Evolutionary conservation across 2,888 invertebrate species (phyloP).

Genomic region (Micoletzkya japonica): DNA sequence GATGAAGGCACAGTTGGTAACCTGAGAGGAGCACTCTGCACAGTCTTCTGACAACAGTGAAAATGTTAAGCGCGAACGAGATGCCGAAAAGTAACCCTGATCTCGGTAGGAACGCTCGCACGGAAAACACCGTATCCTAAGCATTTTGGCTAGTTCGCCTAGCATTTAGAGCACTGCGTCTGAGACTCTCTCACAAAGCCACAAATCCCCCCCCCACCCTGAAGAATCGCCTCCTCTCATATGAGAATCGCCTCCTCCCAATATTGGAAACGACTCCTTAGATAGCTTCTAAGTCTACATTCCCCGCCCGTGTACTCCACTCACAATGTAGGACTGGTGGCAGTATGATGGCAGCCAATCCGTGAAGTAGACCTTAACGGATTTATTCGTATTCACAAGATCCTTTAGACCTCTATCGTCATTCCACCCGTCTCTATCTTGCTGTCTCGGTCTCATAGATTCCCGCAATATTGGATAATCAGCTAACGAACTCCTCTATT

Average conservation of each 20-base stretch:
- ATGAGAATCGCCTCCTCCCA: not conserved
- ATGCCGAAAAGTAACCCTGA: too few species aligned
- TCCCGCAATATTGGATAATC: too few species aligned
- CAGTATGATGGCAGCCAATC: not conserved
- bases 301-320: not conserved
- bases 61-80: too few species aligned
- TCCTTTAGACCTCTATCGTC: not conserved
- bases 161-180: not conserved
- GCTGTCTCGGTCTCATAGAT: not conserved
- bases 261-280: not conserved
- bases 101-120: not conserved
- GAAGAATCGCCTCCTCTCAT: too few species aligned
- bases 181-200: too few species aligned
- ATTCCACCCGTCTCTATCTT: not conserved
- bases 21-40: not conserved
- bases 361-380: constrained; percentile 14
- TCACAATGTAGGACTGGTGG: constrained; percentile 23
- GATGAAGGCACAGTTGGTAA: constrained; percentile 24
- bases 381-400: not conserved
- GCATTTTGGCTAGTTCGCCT: not conserved
- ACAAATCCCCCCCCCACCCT: too few species aligned
- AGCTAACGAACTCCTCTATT: too few species aligned
- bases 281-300: not conserved
- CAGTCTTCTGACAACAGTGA: not conserved
- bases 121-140: too few species aligned